These are phyloP conservation scores for Danionella dracula DNA, from an alignment of 2,797 vertebrate species.

Conservation along the genomic window DNA sequence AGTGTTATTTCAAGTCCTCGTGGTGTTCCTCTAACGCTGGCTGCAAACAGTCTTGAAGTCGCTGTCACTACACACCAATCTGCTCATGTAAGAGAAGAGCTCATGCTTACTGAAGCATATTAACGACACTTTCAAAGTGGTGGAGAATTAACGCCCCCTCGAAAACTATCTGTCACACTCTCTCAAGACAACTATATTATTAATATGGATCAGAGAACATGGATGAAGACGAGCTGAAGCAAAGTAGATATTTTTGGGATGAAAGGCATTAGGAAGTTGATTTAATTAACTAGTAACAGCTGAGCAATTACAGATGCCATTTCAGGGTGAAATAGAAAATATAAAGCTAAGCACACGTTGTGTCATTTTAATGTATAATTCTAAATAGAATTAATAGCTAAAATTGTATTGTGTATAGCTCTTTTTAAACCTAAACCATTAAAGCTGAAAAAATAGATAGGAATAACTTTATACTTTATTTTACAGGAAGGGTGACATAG, in stretches of 20 bases:
- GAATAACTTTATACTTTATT: too few species aligned
- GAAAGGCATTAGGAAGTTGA: not conserved
- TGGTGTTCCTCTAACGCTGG: not conserved
- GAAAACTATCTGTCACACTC: slow-evolving; percentile 12
- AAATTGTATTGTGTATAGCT: too few species aligned
- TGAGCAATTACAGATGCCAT: not conserved
- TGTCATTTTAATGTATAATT: too few species aligned
- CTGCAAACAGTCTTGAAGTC: slow-evolving; percentile 1
- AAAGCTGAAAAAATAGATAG: too few species aligned
- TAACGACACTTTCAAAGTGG: slow-evolving; percentile 1
- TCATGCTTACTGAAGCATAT: slow-evolving; percentile 31
- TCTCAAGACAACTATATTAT: slow-evolving; percentile 5
- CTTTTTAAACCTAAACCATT: too few species aligned
- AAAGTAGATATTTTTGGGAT: not conserved
- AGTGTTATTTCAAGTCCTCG: not conserved
- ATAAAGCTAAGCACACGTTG: too few species aligned
- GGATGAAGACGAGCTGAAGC: not conserved
- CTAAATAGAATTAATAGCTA: too few species aligned
- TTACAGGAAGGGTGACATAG: too few species aligned
- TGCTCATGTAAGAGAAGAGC: not conserved
- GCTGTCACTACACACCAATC: not conserved
- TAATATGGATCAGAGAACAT: slow-evolving; percentile 17
- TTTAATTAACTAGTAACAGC: not conserved
- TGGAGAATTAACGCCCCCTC: slow-evolving; percentile 13
- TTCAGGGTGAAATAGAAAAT: not conserved